These are phyloP conservation scores for Apogon talboti DNA, from an alignment of 2,797 vertebrate species.

Conservation along the genomic window DNA sequence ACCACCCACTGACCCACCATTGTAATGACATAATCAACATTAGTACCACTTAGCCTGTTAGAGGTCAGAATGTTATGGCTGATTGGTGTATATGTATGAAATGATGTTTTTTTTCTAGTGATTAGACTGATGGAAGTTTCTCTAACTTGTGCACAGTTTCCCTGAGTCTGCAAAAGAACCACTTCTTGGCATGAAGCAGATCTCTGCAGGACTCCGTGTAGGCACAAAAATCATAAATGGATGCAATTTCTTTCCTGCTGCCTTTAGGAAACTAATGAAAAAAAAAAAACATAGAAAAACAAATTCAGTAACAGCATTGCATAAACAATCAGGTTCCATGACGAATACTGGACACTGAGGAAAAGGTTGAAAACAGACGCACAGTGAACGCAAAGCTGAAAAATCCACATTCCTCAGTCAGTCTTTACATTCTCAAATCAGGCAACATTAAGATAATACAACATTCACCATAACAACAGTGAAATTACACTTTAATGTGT, in stretches of 20 bases:
- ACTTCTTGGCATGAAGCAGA: neutral
- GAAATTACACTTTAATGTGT: constrained; percentile 22
- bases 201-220: neutral
- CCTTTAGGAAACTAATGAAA: no score
- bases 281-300: no score
- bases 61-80: no score
- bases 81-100: no score
- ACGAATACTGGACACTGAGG: neutral
- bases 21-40: no score
- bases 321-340: neutral
- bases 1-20: no score
- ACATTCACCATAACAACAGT: neutral
- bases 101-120: no score
- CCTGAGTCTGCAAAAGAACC: no score
- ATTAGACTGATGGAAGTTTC: neutral
- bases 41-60: no score
- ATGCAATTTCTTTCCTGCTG: no score
- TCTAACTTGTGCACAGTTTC: neutral
- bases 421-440: neutral
- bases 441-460: constrained; percentile 2
- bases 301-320: no score
- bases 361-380: neutral
- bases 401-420: neutral
- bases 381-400: neutral
- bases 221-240: neutral